Evolutionary conservation across 2,797 vertebrate genomes (phyloP).

Genomic region (Potorous gilbertii): DNA sequence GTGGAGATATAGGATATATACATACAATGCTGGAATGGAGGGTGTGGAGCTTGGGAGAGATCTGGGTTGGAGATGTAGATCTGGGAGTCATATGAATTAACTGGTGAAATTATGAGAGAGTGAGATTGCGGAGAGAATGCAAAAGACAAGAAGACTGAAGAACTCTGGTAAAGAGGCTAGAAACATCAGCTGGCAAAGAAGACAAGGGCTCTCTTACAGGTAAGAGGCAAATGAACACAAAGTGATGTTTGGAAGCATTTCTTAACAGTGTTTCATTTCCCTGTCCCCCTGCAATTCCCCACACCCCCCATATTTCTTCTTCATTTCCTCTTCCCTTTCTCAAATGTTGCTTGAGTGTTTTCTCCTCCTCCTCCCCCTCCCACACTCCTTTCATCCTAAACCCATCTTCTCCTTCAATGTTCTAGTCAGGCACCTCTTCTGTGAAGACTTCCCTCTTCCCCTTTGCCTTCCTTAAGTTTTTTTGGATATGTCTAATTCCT

Average conservation of each 20-base stretch:
- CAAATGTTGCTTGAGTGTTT: neutral
- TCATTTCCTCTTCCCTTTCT: neutral
- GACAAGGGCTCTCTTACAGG: neutral
- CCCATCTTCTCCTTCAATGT: neutral
- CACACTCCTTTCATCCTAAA: neutral
- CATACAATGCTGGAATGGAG: neutral
- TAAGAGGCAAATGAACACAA: neutral
- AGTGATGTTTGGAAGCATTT: neutral
- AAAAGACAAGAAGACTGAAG: neutral
- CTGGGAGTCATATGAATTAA: neutral
- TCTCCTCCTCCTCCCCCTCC: neutral
- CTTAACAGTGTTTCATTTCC: neutral
- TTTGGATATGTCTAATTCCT: neutral
- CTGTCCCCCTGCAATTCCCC: no score
- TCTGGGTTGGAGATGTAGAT: neutral
- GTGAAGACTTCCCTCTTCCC: neutral
- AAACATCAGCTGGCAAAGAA: neutral
- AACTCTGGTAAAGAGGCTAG: neutral
- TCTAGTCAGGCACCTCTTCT: neutral
- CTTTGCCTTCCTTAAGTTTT: conserved; percentile 3
- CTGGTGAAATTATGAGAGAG: neutral
- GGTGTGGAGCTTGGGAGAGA: neutral
- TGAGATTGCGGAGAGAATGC: neutral
- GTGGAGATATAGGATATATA: neutral
- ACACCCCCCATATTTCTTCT: neutral